Percentiles rank a stretch among this genome's conserved stretches.
phyloP scores from a whole-genome alignment of 64 coral and sea anemone genomes.

The Montipora sp. region DNA sequence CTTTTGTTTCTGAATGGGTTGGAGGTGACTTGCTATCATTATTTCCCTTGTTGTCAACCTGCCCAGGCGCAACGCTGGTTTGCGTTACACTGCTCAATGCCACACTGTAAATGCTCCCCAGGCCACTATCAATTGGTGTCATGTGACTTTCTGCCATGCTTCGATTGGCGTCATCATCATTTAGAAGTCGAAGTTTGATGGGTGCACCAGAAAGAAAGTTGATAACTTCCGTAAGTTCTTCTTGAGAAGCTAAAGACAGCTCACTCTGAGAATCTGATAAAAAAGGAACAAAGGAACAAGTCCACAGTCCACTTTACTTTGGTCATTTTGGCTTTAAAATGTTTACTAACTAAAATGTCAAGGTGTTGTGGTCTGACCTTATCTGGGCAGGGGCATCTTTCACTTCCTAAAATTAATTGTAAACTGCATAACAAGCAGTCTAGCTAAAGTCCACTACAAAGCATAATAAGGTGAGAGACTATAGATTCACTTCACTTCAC shows the following conservation, averaged over 20 bases:
- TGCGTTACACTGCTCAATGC: slow-evolving; percentile 70
- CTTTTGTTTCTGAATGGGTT: not conserved
- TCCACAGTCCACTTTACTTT: no score
- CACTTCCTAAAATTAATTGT: no score
- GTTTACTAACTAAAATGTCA: no score
- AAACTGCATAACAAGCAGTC: no score
- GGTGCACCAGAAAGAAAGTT: slow-evolving; percentile 95
- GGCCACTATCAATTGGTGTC: slow-evolving; percentile 90
- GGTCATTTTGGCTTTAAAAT: no score
- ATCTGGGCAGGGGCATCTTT: no score
- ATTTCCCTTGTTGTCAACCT: not conserved
- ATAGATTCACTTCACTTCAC: no score
- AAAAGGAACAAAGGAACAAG: not conserved
- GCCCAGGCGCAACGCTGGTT: not conserved
- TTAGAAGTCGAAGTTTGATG: slow-evolving; percentile 43
- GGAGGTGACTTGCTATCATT: not conserved
- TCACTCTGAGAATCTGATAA: slow-evolving; percentile 87
- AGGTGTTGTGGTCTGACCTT: no score
- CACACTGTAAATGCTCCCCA: slow-evolving; percentile 86
- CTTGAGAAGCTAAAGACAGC: slow-evolving; percentile 92
- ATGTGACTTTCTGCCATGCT: slow-evolving; percentile 75
- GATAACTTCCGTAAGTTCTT: slow-evolving; percentile 94
- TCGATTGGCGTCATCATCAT: slow-evolving; percentile 65
- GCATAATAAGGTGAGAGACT: no score
- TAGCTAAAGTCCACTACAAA: no score